Conservation (phyloP, 2,888 invertebrate genomes). For the Stegana nigrithorax region DNA sequence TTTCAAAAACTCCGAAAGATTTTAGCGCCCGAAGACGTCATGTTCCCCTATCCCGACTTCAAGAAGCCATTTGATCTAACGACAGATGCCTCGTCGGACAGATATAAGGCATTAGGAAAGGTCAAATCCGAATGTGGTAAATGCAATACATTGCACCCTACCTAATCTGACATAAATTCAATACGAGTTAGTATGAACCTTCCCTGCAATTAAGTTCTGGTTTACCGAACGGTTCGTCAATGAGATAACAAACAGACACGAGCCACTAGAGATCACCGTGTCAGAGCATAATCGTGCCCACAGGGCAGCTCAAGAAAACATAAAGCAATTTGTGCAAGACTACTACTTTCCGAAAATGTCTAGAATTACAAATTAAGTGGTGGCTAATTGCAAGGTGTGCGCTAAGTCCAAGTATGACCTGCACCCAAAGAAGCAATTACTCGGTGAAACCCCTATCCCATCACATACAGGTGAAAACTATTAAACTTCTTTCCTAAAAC, state of each 20-base stretch:
- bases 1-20: conserved; percentile 13
- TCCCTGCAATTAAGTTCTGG: background rate
- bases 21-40: conserved; percentile 15
- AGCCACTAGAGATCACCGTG: no score
- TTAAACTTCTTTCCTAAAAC: conserved; percentile 19
- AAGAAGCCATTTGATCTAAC: conserved; percentile 33
- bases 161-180: background rate
- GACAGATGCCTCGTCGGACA: conserved; percentile 53
- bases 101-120: no score
- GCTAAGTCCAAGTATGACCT: conserved; percentile 18
- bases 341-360: conserved; percentile 24
- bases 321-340: no score
- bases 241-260: no score
- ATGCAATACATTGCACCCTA: conserved; percentile 19
- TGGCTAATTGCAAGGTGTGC: conserved; percentile 25
- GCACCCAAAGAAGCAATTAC: background rate
- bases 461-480: conserved; percentile 11
- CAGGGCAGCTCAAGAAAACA: no score
- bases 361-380: conserved; percentile 15
- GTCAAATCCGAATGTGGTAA: no score
- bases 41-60: conserved; percentile 25
- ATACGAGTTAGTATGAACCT: background rate
- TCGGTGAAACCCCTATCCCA: conserved; percentile 15
- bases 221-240: conserved; percentile 6
- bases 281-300: no score